Percentiles rank a stretch among this genome's conserved stretches.
These are phyloP conservation scores for Xanthorhoe designata DNA, from an alignment of 2,888 invertebrate genomes.

Conservation along the genomic window DNA sequence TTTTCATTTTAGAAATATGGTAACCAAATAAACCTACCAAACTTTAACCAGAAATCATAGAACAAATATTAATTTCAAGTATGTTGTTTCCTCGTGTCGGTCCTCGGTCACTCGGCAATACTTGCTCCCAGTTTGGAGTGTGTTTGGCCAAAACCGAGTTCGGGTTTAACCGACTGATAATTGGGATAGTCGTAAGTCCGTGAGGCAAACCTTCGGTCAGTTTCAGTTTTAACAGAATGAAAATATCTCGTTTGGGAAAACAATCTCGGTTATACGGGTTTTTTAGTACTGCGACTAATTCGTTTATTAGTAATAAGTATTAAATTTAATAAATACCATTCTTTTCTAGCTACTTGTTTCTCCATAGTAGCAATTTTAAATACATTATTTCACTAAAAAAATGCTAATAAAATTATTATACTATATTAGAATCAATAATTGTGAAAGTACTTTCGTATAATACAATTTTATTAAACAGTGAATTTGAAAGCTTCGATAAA, in stretches of 20 bases:
- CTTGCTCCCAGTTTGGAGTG: slow-evolving; percentile 36
- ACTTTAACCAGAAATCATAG: too few relatives aligned
- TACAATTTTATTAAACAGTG: not conserved
- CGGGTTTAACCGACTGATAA: slow-evolving; percentile 39
- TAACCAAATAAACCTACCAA: too few relatives aligned
- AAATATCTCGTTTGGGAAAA: slow-evolving; percentile 23
- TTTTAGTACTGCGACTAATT: too few relatives aligned
- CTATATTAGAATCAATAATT: not conserved
- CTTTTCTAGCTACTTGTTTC: too few relatives aligned
- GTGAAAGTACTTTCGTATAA: not conserved
- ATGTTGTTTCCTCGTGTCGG: slow-evolving; percentile 17
- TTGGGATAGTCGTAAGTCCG: slow-evolving; percentile 35
- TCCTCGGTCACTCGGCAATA: slow-evolving; percentile 20
- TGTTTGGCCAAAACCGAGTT: slow-evolving; percentile 38
- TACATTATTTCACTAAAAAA: too few relatives aligned
- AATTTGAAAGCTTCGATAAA: slow-evolving; percentile 24
- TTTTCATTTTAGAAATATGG: too few relatives aligned
- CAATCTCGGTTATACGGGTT: slow-evolving; percentile 13
- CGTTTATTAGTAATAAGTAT: too few relatives aligned
- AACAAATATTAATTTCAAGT: not conserved
- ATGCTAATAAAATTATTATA: too few relatives aligned
- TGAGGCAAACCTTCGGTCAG: slow-evolving; percentile 17
- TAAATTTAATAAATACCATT: too few relatives aligned
- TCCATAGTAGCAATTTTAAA: too few relatives aligned
- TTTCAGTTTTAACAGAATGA: slow-evolving; percentile 19